Evolutionary conservation across 1,140 invertebrate genomes (phyloP).

Genomic region (Thalassaphorura encarpata): DNA sequence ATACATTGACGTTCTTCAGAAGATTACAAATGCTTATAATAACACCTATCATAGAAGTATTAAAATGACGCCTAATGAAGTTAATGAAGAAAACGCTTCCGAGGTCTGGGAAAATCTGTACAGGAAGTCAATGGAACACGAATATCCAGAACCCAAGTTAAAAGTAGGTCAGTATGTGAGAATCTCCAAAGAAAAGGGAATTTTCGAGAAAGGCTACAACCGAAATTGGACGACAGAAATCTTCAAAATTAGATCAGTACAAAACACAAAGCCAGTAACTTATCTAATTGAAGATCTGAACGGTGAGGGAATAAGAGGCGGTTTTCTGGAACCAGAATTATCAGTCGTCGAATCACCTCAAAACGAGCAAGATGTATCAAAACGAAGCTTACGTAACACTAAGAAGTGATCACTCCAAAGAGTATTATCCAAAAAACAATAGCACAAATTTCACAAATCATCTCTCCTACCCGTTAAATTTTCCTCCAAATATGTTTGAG

Average conservation of each 20-base stretch:
- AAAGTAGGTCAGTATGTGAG: neutral
- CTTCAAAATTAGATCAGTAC: neutral
- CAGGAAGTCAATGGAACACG: neutral
- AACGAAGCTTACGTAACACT: no score
- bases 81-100: conserved; percentile 4
- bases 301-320: neutral
- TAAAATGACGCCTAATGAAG: conserved; percentile 3
- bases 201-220: conserved; percentile 1
- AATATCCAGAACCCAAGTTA: neutral
- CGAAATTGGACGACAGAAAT: neutral
- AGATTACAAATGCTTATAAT: conserved; percentile 11
- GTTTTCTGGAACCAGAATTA: neutral
- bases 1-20: conserved; percentile 4
- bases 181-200: neutral
- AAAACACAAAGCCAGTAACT: neutral
- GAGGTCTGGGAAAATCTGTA: conserved; percentile 1
- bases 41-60: conserved; percentile 12
- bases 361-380: no score
- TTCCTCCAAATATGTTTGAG: no score
- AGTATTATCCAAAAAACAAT: no score
- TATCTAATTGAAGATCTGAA: neutral
- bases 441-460: no score
- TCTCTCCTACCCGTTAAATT: no score
- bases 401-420: no score
- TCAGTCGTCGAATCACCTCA: no score